Evolutionary conservation across 2,113 vertebrate genomes (phyloP), one percentile per base, ranked within the genome.

Genomic region (Chauna torquata): DNA sequence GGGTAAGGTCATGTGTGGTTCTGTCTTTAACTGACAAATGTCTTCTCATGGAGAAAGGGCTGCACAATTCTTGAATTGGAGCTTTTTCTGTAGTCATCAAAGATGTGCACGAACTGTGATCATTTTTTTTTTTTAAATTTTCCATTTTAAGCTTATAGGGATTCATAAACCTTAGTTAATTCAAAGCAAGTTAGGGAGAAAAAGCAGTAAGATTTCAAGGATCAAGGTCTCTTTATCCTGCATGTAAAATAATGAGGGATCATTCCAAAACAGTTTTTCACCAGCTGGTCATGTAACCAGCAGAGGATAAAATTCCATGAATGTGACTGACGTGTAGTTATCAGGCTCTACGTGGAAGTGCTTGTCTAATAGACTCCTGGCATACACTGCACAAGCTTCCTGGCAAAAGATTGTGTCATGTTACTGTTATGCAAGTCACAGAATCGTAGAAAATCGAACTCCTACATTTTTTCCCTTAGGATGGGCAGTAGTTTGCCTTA

Each of bases 371-470:
- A 45, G 23, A 58, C 38, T 36, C 20, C 36, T 66, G 66, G 47
- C 47, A 25, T 13, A 5, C 32, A 44, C 22, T 0, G 2, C 59
- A 42, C 30, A 11, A 88, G 30, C 40, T 10, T 62, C 38, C n/a
- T 50, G 61, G 47, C 27, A 52, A 44, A 65, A 69, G 14, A 4
- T 25, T 44, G 14, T 57, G 16, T 62, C 52, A 75, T 62, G 30
- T 25, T 19, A 30, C 47, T 1, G 0, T 44, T 78, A 47, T 2
- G 0, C 8, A 44, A 57, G 44, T 27, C 36, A 59, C 4, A 40
- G 59, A 38, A 62, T 40, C 61, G 32, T 19, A 62, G 61, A 62
- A 40, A 62, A 62, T 27, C 36, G 12, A 36, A 27, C 16, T 62
- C 36, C 36, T 23, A 1, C 5, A 5, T 47, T 4, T 42, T 42